Percentiles rank a stretch among this genome's conserved stretches.
These are phyloP conservation scores for Toxonevra muliebris DNA, from an alignment of 2,888 invertebrate species.

Conservation along the genomic window DNA sequence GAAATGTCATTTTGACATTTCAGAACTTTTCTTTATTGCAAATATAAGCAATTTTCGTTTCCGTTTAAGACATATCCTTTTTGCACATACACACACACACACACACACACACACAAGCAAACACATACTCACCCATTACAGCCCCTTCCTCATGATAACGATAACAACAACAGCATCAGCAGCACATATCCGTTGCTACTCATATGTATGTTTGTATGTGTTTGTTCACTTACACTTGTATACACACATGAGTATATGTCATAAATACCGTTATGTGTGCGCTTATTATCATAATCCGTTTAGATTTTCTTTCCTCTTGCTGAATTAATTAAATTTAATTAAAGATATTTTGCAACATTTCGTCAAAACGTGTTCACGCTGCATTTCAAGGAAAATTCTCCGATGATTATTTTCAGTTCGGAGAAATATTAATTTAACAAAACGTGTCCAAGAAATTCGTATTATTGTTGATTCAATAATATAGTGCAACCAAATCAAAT, in stretches of 20 bases:
- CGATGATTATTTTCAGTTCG: too few relatives aligned
- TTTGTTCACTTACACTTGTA: neutral
- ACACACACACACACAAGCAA: neutral
- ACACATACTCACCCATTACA: neutral
- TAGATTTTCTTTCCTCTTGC: conserved; percentile 45
- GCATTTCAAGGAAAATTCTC: too few relatives aligned
- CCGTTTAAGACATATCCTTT: conserved; percentile 15
- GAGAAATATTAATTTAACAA: too few relatives aligned
- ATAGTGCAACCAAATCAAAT: too few relatives aligned
- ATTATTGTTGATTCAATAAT: too few relatives aligned
- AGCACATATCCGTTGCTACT: neutral
- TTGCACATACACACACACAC: conserved; percentile 18
- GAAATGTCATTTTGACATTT: conserved; percentile 54
- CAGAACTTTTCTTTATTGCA: conserved; percentile 59
- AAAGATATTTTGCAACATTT: conserved; percentile 56
- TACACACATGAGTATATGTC: too few relatives aligned
- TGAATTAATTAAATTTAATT: conserved; percentile 64
- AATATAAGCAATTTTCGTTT: conserved; percentile 52
- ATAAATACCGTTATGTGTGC: too few relatives aligned
- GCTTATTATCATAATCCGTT: conserved; percentile 28
- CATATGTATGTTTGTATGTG: neutral
- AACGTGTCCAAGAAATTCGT: too few relatives aligned
- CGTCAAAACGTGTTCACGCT: conserved; percentile 3
- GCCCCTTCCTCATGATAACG: neutral
- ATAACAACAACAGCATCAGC: neutral